These are phyloP conservation scores for Chaetodon auriga DNA, from an alignment of 2,113 vertebrate species.

Conservation along the genomic window DNA sequence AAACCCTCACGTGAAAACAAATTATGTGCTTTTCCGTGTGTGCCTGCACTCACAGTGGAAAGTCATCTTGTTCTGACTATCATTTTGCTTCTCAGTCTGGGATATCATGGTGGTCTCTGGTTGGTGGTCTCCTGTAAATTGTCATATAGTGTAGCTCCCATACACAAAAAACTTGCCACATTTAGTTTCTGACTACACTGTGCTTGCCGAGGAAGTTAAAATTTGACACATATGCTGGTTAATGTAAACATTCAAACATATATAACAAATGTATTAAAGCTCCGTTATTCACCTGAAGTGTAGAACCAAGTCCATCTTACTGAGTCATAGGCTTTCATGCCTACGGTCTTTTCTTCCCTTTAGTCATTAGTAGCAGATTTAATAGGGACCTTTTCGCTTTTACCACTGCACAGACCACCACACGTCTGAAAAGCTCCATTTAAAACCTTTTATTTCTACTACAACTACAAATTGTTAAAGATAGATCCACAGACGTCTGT, in stretches of 20 bases:
- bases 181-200: background rate
- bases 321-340: background rate
- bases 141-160: slow-evolving; percentile 1
- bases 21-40: slow-evolving; percentile 29
- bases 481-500: slow-evolving; percentile 45
- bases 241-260: slow-evolving; percentile 32
- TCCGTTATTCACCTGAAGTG: slow-evolving; percentile 21
- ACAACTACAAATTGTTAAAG: slow-evolving; percentile 32
- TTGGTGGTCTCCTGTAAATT: slow-evolving; percentile 53
- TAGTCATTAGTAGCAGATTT: slow-evolving; percentile 25
- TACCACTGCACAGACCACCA: background rate
- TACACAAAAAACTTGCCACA: slow-evolving; percentile 27
- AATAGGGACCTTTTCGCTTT: slow-evolving; percentile 21
- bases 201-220: slow-evolving; percentile 30
- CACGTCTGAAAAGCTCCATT: slow-evolving; percentile 21
- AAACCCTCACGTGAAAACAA: slow-evolving; percentile 22
- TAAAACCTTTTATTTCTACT: slow-evolving; percentile 42
- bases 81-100: slow-evolving; percentile 34
- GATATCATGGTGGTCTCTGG: slow-evolving; percentile 51
- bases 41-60: slow-evolving; percentile 17
- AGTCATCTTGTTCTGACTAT: slow-evolving; percentile 31
- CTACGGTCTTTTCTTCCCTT: slow-evolving; percentile 15
- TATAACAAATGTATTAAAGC: slow-evolving; percentile 21
- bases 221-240: slow-evolving; percentile 36
- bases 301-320: background rate